Evolutionary conservation across 2,797 vertebrate species (phyloP).

Genomic region (Cetoscarus ocellatus): DNA sequence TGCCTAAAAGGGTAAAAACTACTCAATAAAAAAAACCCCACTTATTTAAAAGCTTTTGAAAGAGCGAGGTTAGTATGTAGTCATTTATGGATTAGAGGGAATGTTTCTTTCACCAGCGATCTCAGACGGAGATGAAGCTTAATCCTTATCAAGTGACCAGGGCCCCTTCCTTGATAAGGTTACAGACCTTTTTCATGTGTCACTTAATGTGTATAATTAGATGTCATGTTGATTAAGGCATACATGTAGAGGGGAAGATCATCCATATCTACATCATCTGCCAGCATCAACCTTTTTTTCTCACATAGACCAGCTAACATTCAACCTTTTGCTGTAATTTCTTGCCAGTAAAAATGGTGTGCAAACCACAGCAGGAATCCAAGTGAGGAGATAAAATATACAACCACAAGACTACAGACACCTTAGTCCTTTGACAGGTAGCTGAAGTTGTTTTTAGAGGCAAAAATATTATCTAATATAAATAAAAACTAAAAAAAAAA

Average conservation of each 20-base stretch:
- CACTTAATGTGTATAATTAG: slow-evolving; percentile 4
- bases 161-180: slow-evolving; percentile 12
- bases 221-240: slow-evolving; percentile 2
- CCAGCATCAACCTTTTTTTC: not conserved
- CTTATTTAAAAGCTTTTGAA: not conserved
- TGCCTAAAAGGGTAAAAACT: not conserved
- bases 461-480: no score
- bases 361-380: no score
- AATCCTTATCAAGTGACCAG: slow-evolving; percentile 36
- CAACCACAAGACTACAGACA: no score
- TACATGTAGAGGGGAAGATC: not conserved
- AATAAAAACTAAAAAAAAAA: no score
- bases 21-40: not conserved
- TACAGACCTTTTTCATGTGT: slow-evolving; percentile 18
- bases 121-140: slow-evolving; percentile 40
- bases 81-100: slow-evolving; percentile 22
- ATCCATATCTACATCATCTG: not conserved
- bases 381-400: no score
- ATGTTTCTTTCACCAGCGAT: slow-evolving; percentile 15
- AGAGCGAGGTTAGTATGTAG: not conserved
- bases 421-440: no score
- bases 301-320: not conserved
- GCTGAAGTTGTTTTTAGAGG: no score
- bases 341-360: not conserved
- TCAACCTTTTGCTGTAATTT: not conserved